Evolutionary conservation across 2,797 vertebrate genomes (phyloP).

Genomic region (Oryzias sinensis): DNA sequence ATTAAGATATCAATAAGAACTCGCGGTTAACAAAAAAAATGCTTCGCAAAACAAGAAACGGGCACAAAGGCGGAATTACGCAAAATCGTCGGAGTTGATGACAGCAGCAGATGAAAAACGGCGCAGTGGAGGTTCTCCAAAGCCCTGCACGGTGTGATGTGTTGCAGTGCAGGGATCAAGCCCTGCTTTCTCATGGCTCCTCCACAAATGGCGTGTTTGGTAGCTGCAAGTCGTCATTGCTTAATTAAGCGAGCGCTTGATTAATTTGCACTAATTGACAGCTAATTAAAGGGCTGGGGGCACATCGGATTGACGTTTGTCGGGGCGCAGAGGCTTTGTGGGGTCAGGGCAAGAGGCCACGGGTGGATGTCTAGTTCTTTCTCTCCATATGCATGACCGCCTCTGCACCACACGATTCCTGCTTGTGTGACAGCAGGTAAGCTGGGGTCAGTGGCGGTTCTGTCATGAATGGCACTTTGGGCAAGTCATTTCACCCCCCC

Average conservation of each 20-base stretch:
- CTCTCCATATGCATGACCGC: constrained; percentile 51
- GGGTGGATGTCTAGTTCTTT: constrained; percentile 30
- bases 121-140: no score
- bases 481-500: no score
- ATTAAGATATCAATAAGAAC: no score
- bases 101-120: no score
- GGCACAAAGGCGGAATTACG: no score
- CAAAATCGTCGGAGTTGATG: no score
- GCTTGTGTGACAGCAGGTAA: constrained; percentile 32
- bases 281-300: constrained; percentile 94
- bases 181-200: constrained; percentile 90
- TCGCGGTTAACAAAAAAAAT: no score
- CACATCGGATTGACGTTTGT: constrained; percentile 93
- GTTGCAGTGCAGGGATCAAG: constrained; percentile 50
- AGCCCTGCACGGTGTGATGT: no score
- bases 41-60: no score
- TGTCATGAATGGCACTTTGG: no score
- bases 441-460: background rate
- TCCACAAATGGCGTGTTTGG: constrained; percentile 87
- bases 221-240: constrained; percentile 93
- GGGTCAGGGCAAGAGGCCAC: constrained; percentile 80
- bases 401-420: constrained; percentile 52
- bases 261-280: constrained; percentile 99
- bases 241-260: constrained; percentile 99
- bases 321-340: constrained; percentile 79